Evolutionary conservation across 1,140 invertebrate species (phyloP).

Genomic region (Diorhabda sublineata): DNA sequence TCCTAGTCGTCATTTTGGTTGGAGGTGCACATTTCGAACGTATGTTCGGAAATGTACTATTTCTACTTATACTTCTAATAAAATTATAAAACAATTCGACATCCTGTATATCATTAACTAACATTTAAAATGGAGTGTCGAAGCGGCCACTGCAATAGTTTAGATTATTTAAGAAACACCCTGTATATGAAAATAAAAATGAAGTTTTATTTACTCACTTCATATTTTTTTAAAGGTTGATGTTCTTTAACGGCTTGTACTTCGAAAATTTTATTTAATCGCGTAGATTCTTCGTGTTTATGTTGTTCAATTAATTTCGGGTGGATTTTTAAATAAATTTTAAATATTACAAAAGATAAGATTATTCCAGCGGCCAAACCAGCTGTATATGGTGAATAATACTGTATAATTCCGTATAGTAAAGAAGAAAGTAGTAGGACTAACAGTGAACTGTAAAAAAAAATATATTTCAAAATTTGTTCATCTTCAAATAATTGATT

Average conservation of each 20-base stretch:
- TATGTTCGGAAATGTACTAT: too few relatives aligned
- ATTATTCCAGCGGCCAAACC: constrained; percentile 33
- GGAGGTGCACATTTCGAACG: too few relatives aligned
- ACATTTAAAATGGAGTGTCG: too few relatives aligned
- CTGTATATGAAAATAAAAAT: too few relatives aligned
- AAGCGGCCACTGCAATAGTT: too few relatives aligned
- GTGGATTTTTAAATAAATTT: constrained; percentile 25
- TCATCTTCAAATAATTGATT: not conserved
- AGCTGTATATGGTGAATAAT: constrained; percentile 31
- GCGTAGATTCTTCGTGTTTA: not conserved
- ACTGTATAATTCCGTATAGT: constrained; percentile 30
- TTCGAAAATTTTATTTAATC: constrained; percentile 44
- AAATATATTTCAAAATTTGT: not conserved
- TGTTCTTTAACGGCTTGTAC: constrained; percentile 52
- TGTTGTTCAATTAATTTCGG: not conserved
- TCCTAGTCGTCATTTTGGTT: too few relatives aligned
- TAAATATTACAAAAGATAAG: constrained; percentile 41
- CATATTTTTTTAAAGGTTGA: constrained; percentile 54
- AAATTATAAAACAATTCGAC: too few relatives aligned
- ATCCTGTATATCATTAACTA: too few relatives aligned
- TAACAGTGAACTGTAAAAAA: constrained; percentile 26
- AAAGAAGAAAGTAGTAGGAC: constrained; percentile 24
- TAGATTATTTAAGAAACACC: too few relatives aligned
- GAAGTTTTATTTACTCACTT: constrained; percentile 41
- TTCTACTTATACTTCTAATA: too few relatives aligned